phyloP scores from a whole-genome alignment of 2,113 vertebrate genomes.

The Hylia prasina region DNA sequence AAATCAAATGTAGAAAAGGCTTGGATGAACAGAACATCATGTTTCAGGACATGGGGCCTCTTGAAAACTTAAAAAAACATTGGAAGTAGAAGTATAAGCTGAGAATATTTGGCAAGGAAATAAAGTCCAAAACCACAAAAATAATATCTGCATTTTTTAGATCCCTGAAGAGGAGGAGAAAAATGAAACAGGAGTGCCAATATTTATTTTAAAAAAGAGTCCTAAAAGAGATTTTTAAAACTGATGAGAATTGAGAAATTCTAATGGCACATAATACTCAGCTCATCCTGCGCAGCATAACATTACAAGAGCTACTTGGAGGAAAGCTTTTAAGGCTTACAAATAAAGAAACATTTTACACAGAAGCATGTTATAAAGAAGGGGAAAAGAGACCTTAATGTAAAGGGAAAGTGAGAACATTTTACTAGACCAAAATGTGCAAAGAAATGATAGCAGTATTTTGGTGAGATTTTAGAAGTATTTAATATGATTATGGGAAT shows the following conservation, averaged over 20 bases:
- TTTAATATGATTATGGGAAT: background rate
- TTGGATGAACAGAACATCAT: conserved; percentile 31
- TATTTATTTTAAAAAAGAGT: background rate
- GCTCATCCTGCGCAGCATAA: background rate
- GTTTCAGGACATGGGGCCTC: conserved; percentile 51
- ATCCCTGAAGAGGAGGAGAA: conserved; percentile 46
- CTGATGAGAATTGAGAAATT: background rate
- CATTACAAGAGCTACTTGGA: background rate
- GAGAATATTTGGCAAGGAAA: conserved; percentile 45
- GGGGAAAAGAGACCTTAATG: background rate
- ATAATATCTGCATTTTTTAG: conserved; percentile 62
- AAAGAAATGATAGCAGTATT: background rate
- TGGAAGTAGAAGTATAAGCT: conserved; percentile 34
- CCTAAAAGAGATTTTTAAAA: background rate
- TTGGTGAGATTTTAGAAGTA: background rate
- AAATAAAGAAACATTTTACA: background rate
- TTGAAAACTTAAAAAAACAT: conserved; percentile 43
- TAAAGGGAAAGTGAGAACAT: background rate
- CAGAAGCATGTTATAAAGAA: background rate
- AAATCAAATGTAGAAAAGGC: conserved; percentile 12
- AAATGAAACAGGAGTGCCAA: conserved; percentile 49
- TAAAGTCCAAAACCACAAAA: conserved; percentile 55
- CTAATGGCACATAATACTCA: background rate
- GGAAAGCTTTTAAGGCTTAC: background rate
- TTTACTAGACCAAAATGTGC: background rate